These are phyloP conservation scores for Rhysida immarginata DNA, from an alignment of 1,140 invertebrate genomes.

Conservation along the genomic window DNA sequence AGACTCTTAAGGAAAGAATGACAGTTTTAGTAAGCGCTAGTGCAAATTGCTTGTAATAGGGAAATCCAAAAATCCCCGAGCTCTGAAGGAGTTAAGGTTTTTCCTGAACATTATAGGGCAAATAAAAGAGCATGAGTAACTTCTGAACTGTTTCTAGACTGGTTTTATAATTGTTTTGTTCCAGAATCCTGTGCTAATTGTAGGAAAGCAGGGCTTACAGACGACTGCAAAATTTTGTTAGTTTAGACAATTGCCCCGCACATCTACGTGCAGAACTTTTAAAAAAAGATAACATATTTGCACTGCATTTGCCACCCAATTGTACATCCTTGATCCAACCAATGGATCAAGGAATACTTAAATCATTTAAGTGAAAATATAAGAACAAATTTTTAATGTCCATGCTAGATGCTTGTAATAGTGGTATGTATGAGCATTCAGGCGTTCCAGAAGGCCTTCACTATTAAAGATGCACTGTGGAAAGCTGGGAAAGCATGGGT, in stretches of 20 bases:
- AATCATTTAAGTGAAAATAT: background rate
- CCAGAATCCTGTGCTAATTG: background rate
- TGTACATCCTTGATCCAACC: background rate
- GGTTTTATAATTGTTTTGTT: background rate
- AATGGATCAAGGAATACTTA: background rate
- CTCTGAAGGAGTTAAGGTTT: background rate
- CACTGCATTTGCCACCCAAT: background rate
- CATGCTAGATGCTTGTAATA: background rate
- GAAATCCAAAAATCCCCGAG: background rate
- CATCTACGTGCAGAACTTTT: no score
- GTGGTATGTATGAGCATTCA: background rate
- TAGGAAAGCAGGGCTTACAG: background rate
- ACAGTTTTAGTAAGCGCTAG: background rate
- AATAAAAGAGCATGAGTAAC: background rate
- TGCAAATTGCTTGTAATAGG: background rate
- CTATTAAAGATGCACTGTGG: background rate
- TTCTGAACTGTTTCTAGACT: no score
- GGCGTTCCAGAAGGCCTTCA: background rate
- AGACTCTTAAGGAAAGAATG: background rate
- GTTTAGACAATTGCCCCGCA: background rate
- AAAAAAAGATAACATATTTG: background rate
- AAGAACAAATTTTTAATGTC: background rate
- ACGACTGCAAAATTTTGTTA: background rate
- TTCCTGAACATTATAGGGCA: background rate
- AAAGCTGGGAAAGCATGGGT: background rate